Evolutionary conservation across 2,797 vertebrate species (phyloP), one percentile per base, ranked within the genome.

Genomic region (Pygocentrus nattereri): DNA sequence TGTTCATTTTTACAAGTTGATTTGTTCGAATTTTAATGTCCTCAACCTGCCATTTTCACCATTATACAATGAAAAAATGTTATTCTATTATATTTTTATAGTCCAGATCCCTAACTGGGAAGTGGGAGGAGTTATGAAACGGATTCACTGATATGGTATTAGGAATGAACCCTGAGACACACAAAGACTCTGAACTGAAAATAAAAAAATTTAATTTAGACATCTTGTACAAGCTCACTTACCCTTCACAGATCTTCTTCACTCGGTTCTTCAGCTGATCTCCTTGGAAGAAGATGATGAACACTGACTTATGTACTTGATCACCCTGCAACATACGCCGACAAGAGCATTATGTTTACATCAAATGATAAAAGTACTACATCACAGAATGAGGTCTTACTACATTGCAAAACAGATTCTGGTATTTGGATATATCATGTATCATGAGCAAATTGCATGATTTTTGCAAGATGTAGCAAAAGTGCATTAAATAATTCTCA

Each of bases 201-300:
- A 82, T 19, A 78, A 65, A 82, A 8, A 38, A 72, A 10, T 4
- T 21, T 1, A 38, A 52, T 21, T 19, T 27, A 44, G 11, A 15
- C 27, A 4, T 31, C 10, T 74, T 10, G 21, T 58, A 38, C 41
- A 41, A 47, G 27, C 30, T 58, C 34, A 87, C 88, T 2, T 92
- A 98, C 97, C 97, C 97, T 91, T 98, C 97, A 80, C 97, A 98
- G 74, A 98, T 98, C 91, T 98, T 98, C 92, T 97, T 98, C 81
- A 98, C 97, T 88, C 97, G 93, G 90, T 97, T 98, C 91, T 98
- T 98, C 88, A 98, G 85, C 80, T 98, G 97, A 88, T 98, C 97
- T 0, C 97, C 97, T 96, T 98, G 97, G 92, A 98, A 98, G 89
- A 98, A 98, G 91, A 98, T 98, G 88, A 98, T 98, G 88, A 98